Evolutionary conservation across 2,888 invertebrate species (phyloP).

Genomic region (Timema podura): DNA sequence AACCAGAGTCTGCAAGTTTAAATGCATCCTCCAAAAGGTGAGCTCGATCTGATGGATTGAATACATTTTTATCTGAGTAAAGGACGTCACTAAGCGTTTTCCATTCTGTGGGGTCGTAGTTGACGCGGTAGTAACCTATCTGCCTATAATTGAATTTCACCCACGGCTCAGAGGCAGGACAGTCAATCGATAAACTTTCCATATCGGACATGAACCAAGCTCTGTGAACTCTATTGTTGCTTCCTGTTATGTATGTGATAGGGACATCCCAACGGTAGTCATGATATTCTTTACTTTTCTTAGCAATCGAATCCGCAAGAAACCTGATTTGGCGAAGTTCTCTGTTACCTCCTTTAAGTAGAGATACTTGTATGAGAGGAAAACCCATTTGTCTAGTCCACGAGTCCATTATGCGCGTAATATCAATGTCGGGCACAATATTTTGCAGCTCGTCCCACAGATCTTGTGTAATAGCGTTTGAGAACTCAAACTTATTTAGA

Average conservation of each 20-base stretch:
- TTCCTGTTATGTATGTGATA: slow-evolving; percentile 63
- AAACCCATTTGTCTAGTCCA: slow-evolving; percentile 89
- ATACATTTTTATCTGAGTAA: slow-evolving; percentile 44
- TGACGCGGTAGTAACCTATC: slow-evolving; percentile 84
- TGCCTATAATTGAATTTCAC: slow-evolving; percentile 82
- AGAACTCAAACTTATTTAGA: slow-evolving; percentile 61
- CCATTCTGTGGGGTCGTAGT: slow-evolving; percentile 72
- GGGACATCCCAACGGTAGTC: slow-evolving; percentile 86
- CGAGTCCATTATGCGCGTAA: slow-evolving; percentile 71
- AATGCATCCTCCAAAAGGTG: slow-evolving; percentile 80
- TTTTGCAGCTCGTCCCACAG: slow-evolving; percentile 64
- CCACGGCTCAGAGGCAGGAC: slow-evolving; percentile 54
- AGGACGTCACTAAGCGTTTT: slow-evolving; percentile 46
- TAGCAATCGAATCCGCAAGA: slow-evolving; percentile 61
- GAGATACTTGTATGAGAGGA: slow-evolving; percentile 64
- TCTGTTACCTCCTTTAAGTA: slow-evolving; percentile 41
- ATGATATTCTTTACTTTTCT: slow-evolving; percentile 34
- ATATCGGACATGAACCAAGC: slow-evolving; percentile 38
- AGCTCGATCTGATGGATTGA: slow-evolving; percentile 59
- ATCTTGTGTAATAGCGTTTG: slow-evolving; percentile 77
- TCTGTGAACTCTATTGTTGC: slow-evolving; percentile 38
- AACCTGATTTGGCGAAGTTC: slow-evolving; percentile 71
- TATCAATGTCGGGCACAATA: slow-evolving; percentile 51
- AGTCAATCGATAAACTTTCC: slow-evolving; percentile 41
- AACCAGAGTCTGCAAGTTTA: slow-evolving; percentile 67